phyloP scores from a whole-genome alignment of 1,140 invertebrate species.

The Triops cancriformis region DNA sequence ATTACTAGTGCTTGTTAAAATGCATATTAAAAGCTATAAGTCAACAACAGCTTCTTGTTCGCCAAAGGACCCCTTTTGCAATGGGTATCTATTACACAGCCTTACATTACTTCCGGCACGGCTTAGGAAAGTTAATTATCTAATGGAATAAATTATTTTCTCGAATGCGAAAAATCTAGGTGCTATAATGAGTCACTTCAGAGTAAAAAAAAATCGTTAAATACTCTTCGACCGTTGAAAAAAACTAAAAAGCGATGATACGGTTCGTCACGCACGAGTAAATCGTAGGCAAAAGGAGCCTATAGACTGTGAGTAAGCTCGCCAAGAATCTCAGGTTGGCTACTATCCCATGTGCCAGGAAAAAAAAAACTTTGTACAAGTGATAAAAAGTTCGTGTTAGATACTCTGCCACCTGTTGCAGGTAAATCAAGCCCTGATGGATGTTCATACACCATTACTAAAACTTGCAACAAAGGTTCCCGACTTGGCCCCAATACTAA shows the following conservation, averaged over 20 bases:
- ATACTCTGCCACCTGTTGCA: neutral
- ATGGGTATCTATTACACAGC: too few species aligned
- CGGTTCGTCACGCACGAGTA: neutral
- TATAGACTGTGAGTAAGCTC: neutral
- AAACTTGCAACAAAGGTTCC: neutral
- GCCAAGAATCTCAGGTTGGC: conserved; percentile 4
- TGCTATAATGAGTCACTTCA: too few species aligned
- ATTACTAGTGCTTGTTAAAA: too few species aligned
- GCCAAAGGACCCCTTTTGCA: too few species aligned
- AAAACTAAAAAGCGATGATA: neutral
- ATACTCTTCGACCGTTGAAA: too few species aligned
- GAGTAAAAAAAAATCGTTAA: too few species aligned
- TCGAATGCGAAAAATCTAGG: too few species aligned
- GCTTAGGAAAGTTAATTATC: too few species aligned
- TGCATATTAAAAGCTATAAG: too few species aligned
- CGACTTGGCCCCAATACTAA: neutral
- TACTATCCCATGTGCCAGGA: neutral
- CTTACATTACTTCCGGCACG: too few species aligned
- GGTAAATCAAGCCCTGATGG: conserved; percentile 5
- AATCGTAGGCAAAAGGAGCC: neutral
- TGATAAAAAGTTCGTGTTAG: neutral
- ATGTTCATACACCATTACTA: conserved; percentile 1
- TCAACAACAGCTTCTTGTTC: too few species aligned
- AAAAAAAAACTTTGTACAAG: neutral
- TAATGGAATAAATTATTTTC: too few species aligned